Evolutionary conservation across 2,888 invertebrate species (phyloP).

Genomic region (Oxytorus armatus): DNA sequence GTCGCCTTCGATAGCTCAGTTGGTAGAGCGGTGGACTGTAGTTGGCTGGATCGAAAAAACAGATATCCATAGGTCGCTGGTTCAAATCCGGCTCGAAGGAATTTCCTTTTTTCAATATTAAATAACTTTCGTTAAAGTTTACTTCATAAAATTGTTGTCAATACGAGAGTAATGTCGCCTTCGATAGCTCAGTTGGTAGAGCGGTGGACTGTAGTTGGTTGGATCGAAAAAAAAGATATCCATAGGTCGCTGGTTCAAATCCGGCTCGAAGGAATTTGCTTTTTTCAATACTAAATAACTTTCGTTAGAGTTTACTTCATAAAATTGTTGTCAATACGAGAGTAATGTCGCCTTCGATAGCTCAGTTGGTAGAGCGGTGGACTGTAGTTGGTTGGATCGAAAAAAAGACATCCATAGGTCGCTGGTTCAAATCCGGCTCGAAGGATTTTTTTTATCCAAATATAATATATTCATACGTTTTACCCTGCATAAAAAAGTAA

Average conservation of each 20-base stretch:
- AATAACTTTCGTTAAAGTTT: background rate
- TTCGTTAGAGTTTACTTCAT: too few relatives aligned
- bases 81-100: constrained; percentile 84
- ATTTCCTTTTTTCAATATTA: constrained; percentile 70
- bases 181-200: too few relatives aligned
- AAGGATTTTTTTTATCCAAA: constrained; percentile 73
- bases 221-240: too few relatives aligned
- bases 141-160: background rate
- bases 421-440: too few relatives aligned
- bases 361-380: constrained; percentile 85
- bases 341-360: constrained; percentile 75
- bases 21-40: constrained; percentile 84
- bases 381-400: constrained; percentile 75
- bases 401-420: constrained; percentile 1
- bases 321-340: background rate
- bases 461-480: constrained; percentile 83
- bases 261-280: constrained; percentile 64
- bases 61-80: constrained; percentile 84
- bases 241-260: too few relatives aligned
- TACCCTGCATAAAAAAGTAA: background rate
- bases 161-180: too few relatives aligned
- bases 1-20: constrained; percentile 81
- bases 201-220: too few relatives aligned
- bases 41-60: constrained; percentile 37
- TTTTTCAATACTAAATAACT: background rate